phyloP scores from a whole-genome alignment of 2,888 invertebrate species.

The Caenorhabditis virilis region DNA sequence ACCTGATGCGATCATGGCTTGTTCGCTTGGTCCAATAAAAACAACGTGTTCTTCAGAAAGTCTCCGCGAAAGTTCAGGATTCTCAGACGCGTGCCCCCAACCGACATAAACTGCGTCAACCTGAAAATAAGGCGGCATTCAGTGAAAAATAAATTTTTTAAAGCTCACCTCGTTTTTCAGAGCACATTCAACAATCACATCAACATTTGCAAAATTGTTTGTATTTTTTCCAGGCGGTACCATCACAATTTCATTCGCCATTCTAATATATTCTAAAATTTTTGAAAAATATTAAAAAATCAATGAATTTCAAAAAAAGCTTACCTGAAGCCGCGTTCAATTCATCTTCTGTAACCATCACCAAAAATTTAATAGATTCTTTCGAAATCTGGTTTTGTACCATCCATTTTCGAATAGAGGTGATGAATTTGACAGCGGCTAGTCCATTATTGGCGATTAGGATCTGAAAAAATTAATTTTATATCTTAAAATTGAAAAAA shows the following conservation, averaged over 20 bases:
- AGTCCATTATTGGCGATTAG: constrained; percentile 35
- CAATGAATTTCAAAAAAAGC: constrained; percentile 4
- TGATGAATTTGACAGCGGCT: constrained; percentile 32
- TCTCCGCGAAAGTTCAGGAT: constrained; percentile 94
- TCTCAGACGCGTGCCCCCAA: constrained; percentile 99
- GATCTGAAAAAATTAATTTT: constrained; percentile 21
- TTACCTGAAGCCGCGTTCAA: constrained; percentile 21
- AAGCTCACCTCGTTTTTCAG: too few species aligned
- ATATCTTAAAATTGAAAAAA: too few species aligned
- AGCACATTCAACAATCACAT: constrained; percentile 93
- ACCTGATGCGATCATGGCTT: constrained; percentile 97
- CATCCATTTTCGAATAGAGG: constrained; percentile 24
- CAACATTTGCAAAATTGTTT: constrained; percentile 98
- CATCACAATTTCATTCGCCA: constrained; percentile 97
- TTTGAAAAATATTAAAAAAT: background rate
- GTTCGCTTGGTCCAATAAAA: constrained; percentile 87
- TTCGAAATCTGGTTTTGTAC: constrained; percentile 18
- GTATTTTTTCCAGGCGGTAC: constrained; percentile 97
- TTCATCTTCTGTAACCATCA: constrained; percentile 31
- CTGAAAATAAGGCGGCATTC: constrained; percentile 1
- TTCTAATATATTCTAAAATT: constrained; percentile 89
- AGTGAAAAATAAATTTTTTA: too few species aligned
- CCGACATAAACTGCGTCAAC: constrained; percentile 92
- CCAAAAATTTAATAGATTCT: constrained; percentile 18
- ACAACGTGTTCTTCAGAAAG: constrained; percentile 86